Evolutionary conservation across 2,797 vertebrate species (phyloP).

Genomic region (Hydrolagus colliei): DNA sequence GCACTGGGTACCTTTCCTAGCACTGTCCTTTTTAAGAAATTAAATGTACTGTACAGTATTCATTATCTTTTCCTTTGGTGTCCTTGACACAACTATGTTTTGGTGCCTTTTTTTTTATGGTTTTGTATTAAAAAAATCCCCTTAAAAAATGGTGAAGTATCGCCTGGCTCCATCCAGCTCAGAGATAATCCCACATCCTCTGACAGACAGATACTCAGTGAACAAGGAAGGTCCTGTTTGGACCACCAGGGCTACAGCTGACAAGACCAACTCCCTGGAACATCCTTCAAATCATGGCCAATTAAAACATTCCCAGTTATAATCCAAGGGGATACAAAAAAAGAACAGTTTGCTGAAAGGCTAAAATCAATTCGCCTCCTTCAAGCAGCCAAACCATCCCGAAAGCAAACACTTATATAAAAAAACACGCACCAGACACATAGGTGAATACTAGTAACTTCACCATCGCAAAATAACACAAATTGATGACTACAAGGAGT

Average conservation of each 20-base stretch:
- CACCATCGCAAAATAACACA: background rate
- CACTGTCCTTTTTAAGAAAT: background rate
- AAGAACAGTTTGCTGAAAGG: background rate
- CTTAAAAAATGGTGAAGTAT: too few species aligned
- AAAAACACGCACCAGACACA: too few species aligned
- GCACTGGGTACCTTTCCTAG: slow-evolving; percentile 29
- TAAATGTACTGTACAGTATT: background rate
- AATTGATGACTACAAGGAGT: too few species aligned
- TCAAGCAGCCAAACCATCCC: background rate
- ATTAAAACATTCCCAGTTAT: background rate
- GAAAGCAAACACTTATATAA: background rate
- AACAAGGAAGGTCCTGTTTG: background rate
- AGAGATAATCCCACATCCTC: background rate
- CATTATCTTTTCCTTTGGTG: background rate
- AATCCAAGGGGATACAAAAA: background rate
- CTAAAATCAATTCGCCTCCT: background rate
- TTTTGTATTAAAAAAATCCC: too few species aligned
- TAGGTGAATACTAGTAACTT: too few species aligned
- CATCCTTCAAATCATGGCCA: slow-evolving; percentile 7
- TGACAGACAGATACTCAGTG: background rate
- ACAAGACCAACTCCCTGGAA: slow-evolving; percentile 1
- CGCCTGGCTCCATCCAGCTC: background rate
- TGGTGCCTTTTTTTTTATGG: background rate
- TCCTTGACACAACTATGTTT: background rate
- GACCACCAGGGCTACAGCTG: background rate